Conservation (phyloP, 2,888 invertebrate genomes). For the Conops quadrifasciatus region DNA sequence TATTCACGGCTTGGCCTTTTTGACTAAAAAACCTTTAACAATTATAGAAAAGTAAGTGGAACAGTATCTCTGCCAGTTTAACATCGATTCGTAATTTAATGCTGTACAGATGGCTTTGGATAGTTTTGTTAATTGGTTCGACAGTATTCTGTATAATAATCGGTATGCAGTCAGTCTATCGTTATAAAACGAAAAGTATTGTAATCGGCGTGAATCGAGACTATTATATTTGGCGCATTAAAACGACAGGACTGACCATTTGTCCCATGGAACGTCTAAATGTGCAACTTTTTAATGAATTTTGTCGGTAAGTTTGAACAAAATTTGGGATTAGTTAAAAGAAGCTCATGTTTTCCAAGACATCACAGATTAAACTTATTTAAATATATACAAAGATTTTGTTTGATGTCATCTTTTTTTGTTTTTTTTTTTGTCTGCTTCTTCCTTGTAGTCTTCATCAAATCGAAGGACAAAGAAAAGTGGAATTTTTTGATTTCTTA, state of each 20-base stretch:
- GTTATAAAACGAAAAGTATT: conserved; percentile 59
- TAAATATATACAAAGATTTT: neutral
- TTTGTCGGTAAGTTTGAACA: conserved; percentile 51
- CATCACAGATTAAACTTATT: neutral
- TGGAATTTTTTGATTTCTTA: conserved; percentile 52
- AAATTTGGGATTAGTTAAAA: neutral
- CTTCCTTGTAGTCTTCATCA: conserved; percentile 42
- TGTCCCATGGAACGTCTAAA: conserved; percentile 61
- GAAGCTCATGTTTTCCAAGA: neutral
- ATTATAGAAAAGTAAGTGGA: conserved; percentile 53
- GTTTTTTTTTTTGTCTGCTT: neutral
- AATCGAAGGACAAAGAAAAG: conserved; percentile 40
- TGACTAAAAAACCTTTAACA: conserved; percentile 49
- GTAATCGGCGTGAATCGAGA: conserved; percentile 62
- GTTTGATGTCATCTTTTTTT: neutral
- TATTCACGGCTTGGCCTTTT: conserved; percentile 59
- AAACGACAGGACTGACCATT: conserved; percentile 59
- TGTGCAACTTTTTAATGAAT: conserved; percentile 48
- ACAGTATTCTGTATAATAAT: conserved; percentile 55
- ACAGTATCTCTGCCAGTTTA: neutral
- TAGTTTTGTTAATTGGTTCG: conserved; percentile 51
- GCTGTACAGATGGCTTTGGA: conserved; percentile 53
- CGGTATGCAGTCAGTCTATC: conserved; percentile 57
- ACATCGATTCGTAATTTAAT: neutral
- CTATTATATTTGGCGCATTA: conserved; percentile 61